These are phyloP conservation scores for Corythaixoides concolor DNA, from an alignment of 2,113 vertebrate species.

Conservation along the genomic window DNA sequence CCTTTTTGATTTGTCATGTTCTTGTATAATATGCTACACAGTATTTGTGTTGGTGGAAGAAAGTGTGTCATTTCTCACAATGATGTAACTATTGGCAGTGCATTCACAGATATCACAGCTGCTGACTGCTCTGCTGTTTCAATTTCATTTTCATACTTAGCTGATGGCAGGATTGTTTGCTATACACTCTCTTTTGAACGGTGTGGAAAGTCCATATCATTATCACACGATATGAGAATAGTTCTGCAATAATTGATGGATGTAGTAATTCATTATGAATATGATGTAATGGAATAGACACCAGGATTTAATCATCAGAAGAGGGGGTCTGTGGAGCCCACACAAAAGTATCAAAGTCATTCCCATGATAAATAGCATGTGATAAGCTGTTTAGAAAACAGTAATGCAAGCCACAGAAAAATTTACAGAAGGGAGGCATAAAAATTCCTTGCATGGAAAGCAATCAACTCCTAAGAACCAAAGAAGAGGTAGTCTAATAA, in stretches of 20 bases:
- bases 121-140: conserved; percentile 7
- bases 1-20: background rate
- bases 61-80: background rate
- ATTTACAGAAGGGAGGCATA: background rate
- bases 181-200: background rate
- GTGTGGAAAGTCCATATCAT: conserved; percentile 15
- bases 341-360: background rate
- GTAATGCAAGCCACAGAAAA: conserved; percentile 18
- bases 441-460: background rate
- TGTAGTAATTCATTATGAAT: conserved; percentile 43
- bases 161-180: background rate
- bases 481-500: background rate
- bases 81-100: background rate
- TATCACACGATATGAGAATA: background rate
- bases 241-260: conserved; percentile 17
- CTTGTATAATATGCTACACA: accelerated
- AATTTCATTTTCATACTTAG: conserved; percentile 15
- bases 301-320: background rate
- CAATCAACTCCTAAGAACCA: background rate
- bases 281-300: conserved; percentile 24
- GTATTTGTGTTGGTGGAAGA: background rate
- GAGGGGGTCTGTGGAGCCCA: background rate
- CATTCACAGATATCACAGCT: background rate
- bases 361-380: conserved; percentile 11
- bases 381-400: conserved; percentile 42